phyloP scores from a whole-genome alignment of 2,888 invertebrate genomes.

The Tillus elongatus region DNA sequence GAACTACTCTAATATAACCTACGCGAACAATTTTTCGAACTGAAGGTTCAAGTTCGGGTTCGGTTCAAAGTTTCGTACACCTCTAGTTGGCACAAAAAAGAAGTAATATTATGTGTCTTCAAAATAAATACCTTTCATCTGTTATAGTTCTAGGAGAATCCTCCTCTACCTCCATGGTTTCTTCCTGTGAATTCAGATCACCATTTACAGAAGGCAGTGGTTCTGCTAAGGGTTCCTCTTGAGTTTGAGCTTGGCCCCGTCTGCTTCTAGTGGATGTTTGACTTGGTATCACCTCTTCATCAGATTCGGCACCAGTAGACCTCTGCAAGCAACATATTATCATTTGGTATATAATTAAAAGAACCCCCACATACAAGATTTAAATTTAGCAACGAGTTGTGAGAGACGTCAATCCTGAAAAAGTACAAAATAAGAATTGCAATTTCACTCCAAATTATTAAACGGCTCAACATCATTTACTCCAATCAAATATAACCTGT shows the following conservation, averaged over 20 bases:
- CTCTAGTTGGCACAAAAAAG: too few relatives aligned
- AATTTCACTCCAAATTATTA: too few relatives aligned
- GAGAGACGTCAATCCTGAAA: too few relatives aligned
- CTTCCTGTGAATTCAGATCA: slow-evolving; percentile 6
- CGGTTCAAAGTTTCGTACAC: too few relatives aligned
- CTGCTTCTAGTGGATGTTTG: slow-evolving; percentile 23
- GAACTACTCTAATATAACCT: too few relatives aligned
- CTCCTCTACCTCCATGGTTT: slow-evolving; percentile 26
- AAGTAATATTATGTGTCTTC: too few relatives aligned
- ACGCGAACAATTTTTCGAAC: too few relatives aligned
- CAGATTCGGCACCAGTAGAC: slow-evolving; percentile 22
- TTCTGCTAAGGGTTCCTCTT: background rate
- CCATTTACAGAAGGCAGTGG: background rate
- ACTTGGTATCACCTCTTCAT: slow-evolving; percentile 23
- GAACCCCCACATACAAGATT: background rate
- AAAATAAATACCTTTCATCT: slow-evolving; percentile 5
- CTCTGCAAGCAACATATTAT: slow-evolving; percentile 9
- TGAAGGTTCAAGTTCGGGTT: too few relatives aligned
- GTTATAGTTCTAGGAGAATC: slow-evolving; percentile 8
- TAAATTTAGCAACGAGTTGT: too few relatives aligned
- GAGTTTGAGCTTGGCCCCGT: slow-evolving; percentile 1
- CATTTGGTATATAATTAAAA: background rate
- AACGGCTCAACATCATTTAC: too few relatives aligned
- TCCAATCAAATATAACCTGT: too few relatives aligned
- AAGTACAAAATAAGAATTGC: too few relatives aligned